Conservation (phyloP, 2,113 vertebrate genomes). For the Burhinus oedicnemus region DNA sequence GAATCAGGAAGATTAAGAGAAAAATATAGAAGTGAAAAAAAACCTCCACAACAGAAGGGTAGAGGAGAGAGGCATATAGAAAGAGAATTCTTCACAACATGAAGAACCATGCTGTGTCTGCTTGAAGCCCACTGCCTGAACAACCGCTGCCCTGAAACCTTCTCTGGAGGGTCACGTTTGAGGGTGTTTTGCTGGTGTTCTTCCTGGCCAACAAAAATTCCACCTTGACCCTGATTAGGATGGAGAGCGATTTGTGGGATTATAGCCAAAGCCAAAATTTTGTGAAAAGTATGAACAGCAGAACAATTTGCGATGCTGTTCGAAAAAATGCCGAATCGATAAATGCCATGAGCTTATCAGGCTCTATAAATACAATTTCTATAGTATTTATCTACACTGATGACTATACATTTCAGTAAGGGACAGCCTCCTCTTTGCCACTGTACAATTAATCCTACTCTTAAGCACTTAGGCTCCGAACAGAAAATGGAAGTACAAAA, state of each 20-base stretch:
- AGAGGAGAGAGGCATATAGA: too few species aligned
- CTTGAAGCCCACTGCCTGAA: background rate
- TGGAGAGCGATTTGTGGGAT: background rate
- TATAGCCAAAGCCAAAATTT: background rate
- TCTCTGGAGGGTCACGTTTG: accelerated
- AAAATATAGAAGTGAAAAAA: background rate
- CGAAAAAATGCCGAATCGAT: background rate
- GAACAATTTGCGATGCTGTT: accelerated
- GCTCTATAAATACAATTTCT: background rate
- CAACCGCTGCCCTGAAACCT: background rate
- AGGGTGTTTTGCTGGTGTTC: background rate
- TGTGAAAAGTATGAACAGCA: background rate
- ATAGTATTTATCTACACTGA: background rate
- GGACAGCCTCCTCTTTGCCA: background rate
- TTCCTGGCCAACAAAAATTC: background rate
- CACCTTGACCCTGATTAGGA: accelerated
- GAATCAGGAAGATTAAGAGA: background rate
- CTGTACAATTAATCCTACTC: background rate
- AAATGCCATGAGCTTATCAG: background rate
- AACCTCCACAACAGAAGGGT: background rate
- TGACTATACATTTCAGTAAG: background rate
- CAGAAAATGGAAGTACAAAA: background rate
- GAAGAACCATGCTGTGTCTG: background rate
- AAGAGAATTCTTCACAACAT: background rate
- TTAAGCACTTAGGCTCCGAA: background rate